Base-by-base conservation (phyloP, 2,797 vertebrate genomes). In the Rallus crepitans region DNA sequence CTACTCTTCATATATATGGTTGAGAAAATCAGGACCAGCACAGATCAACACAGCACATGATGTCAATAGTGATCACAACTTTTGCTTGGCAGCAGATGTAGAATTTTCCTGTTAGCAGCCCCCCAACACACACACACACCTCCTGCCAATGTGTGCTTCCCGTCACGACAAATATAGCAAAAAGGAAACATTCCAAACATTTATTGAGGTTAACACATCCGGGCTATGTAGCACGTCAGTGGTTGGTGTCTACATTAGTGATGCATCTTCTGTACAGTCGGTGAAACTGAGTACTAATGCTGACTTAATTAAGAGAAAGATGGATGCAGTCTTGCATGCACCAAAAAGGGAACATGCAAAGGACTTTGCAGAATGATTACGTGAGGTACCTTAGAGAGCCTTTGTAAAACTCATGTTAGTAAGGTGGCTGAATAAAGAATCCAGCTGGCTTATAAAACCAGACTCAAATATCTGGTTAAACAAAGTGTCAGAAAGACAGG, bases 151-250 rank as follows among this genome's bases (percentile, higher is more conserved):
- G 8, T 77, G 50, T 19, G 69, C 60, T 91, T 91, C 84, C 79
- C 90, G 78, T n/a, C 78, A 37, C 3, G 78, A 85, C 37, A 93
- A 69, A 85, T 31, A 39, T 2, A 96, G 88, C 59, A 81, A 83
- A 96, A 93, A 82, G 52, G 78, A 87, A 90, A 93, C 70, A 94
- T 69, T 82, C 76, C 31, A 84, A 56, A 66, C 84, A 94, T 94
- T 95, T 93, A 56, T 24, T 81, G 82, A 88, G 45, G 57, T 82
- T 75, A 60, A 66, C 8, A 85, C 82, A 90, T 45, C 75, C 1
- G 9, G 55, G 71, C 17, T 45, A 84, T 56, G 78, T 28, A 88
- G 76, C 33, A 93, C 55, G 92, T 90, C 52, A 68, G 91, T 76
- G 53, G 47, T 12, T 93, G 52, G 59, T 87, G 53, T 92, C 59